Evolutionary conservation across 2,113 vertebrate genomes (phyloP).

Genomic region (Cyphomyrus discorhynchus): DNA sequence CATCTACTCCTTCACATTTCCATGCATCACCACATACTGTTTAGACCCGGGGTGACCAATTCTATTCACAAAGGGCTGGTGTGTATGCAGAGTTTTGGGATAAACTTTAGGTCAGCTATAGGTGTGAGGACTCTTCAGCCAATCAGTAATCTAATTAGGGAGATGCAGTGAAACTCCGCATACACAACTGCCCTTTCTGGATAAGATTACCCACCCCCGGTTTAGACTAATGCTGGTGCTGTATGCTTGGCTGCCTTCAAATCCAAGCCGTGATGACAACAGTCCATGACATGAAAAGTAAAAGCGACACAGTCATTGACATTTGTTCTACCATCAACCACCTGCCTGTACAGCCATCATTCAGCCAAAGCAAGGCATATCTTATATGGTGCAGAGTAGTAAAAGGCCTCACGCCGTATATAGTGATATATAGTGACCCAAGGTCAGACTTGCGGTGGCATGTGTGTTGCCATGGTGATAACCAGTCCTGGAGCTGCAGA

Average conservation of each 20-base stretch:
- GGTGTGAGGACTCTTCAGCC: too few relatives aligned
- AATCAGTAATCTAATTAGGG: too few relatives aligned
- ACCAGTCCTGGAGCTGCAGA: background rate
- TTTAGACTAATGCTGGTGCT: background rate
- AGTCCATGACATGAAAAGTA: background rate
- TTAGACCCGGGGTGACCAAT: too few relatives aligned
- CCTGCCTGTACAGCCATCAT: background rate
- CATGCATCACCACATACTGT: background rate
- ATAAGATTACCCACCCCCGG: too few relatives aligned
- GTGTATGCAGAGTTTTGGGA: too few relatives aligned
- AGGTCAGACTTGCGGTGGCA: background rate
- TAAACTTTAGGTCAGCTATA: too few relatives aligned
- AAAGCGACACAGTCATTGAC: background rate
- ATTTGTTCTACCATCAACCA: background rate
- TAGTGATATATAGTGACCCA: background rate
- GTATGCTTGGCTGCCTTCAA: background rate
- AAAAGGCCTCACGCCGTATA: background rate
- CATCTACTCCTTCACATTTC: background rate
- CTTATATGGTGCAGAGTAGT: background rate
- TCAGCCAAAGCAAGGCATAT: background rate
- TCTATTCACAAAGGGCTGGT: too few relatives aligned
- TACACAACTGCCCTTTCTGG: too few relatives aligned
- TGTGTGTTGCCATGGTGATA: background rate
- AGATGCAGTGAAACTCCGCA: too few relatives aligned
- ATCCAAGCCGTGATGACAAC: background rate